Evolutionary conservation across 2,888 invertebrate genomes (phyloP).

Genomic region (Cantharis lateralis): DNA sequence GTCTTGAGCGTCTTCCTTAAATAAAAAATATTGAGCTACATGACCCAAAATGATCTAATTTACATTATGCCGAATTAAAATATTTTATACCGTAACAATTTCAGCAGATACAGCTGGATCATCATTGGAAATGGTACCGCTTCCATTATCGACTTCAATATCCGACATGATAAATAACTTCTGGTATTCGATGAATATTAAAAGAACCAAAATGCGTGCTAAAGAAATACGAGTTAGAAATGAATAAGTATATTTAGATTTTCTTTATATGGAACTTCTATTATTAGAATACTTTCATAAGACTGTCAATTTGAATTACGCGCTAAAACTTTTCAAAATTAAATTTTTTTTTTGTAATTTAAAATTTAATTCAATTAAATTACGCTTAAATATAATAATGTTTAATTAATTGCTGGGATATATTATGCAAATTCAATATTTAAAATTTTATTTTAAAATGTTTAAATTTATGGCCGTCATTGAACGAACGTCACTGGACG

Average conservation of each 20-base stretch:
- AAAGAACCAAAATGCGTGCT: neutral
- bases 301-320: slow-evolving; percentile 38
- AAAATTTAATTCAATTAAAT: neutral
- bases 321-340: slow-evolving; percentile 32
- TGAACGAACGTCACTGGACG: neutral
- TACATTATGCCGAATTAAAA: neutral
- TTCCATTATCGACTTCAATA: neutral
- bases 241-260: slow-evolving; percentile 41
- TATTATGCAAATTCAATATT: neutral
- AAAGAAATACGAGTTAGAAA: slow-evolving; percentile 5
- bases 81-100: neutral
- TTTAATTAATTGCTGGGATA: neutral
- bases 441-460: neutral
- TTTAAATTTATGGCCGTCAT: neutral
- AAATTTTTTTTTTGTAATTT: neutral
- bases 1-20: slow-evolving; percentile 2
- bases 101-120: neutral
- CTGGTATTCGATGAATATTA: neutral
- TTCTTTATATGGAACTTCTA: slow-evolving; percentile 33
- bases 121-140: neutral
- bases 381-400: neutral
- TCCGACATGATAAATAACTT: neutral
- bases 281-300: slow-evolving; percentile 38
- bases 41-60: neutral
- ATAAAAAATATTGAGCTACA: neutral